Evolutionary conservation across 2,888 invertebrate genomes (phyloP).

Genomic region (Polyommatus icarus): DNA sequence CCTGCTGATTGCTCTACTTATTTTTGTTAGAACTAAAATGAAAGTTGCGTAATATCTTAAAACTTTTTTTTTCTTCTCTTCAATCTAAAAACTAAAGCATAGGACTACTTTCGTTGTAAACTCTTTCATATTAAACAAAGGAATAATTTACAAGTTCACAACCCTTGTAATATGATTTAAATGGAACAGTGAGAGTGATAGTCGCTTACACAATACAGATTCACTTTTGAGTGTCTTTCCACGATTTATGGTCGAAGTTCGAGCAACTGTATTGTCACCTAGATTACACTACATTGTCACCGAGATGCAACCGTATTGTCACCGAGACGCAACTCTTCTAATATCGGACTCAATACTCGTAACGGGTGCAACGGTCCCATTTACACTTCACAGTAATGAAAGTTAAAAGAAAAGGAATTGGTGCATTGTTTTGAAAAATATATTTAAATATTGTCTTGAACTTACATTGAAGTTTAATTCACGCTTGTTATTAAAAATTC

Average conservation of each 20-base stretch:
- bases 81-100: background rate
- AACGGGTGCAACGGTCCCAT: background rate
- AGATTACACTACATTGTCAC: background rate
- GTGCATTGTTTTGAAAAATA: slow-evolving; percentile 44
- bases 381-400: background rate
- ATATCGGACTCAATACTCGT: background rate
- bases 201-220: background rate
- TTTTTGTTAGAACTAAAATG: too few relatives aligned
- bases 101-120: background rate
- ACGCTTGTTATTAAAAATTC: too few relatives aligned
- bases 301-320: background rate
- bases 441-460: too few relatives aligned
- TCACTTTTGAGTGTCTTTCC: slow-evolving; percentile 4
- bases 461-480: too few relatives aligned
- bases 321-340: background rate
- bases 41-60: background rate
- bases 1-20: too few relatives aligned
- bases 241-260: background rate
- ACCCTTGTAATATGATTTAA: background rate
- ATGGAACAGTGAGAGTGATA: slow-evolving; percentile 5
- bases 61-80: too few relatives aligned
- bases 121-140: background rate
- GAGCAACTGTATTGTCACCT: background rate
- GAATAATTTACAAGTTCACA: background rate
- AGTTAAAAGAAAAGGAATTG: background rate